Conservation (phyloP, 2,888 invertebrate species). For the Julus scanicus region DNA sequence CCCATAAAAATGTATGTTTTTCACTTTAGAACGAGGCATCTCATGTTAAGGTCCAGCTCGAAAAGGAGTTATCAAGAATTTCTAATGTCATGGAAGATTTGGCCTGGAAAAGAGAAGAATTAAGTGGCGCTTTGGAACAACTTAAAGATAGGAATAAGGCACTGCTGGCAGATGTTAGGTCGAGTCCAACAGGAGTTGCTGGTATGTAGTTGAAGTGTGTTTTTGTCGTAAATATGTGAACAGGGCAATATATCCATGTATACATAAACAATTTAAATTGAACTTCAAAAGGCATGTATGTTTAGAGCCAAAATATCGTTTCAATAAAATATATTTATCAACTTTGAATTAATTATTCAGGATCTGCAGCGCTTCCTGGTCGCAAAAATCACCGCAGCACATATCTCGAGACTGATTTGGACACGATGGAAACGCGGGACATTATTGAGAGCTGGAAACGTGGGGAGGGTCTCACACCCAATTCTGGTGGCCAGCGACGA, state of each 20-base stretch:
- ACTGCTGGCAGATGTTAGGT: conserved; percentile 74
- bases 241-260: no score
- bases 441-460: conserved; percentile 57
- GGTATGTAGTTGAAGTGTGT: conserved; percentile 58
- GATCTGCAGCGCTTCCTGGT: conserved; percentile 60
- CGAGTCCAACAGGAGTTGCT: conserved; percentile 66
- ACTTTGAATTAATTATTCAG: conserved; percentile 50
- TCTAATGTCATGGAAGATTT: conserved; percentile 86
- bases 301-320: neutral
- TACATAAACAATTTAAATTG: neutral
- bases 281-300: neutral
- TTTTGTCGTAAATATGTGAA: no score
- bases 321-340: neutral
- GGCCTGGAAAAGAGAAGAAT: conserved; percentile 84
- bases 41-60: conserved; percentile 64
- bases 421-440: conserved; percentile 81
- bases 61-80: conserved; percentile 80
- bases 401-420: conserved; percentile 92
- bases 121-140: conserved; percentile 86
- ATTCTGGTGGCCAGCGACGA: conserved; percentile 59
- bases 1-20: neutral
- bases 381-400: conserved; percentile 74
- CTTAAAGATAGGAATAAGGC: conserved; percentile 84
- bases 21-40: conserved; percentile 56
- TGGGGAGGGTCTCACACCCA: conserved; percentile 57